phyloP scores from a whole-genome alignment of 2,113 vertebrate genomes.

The Cryptomyrus ogoouensis region DNA sequence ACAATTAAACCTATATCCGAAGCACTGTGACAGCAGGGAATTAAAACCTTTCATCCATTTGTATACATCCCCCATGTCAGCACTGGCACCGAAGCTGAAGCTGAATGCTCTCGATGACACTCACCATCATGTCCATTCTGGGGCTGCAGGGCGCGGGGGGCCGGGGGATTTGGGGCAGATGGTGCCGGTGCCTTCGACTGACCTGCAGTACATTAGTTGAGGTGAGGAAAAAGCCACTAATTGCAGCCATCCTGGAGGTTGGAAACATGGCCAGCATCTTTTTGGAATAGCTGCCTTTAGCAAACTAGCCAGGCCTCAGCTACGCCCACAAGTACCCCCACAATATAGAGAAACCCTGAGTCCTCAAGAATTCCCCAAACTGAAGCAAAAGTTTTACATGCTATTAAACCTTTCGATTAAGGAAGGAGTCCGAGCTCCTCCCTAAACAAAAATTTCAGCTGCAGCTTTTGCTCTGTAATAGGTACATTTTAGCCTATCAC shows the following conservation, averaged over 20 bases:
- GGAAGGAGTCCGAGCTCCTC: not conserved
- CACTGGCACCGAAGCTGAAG: not conserved
- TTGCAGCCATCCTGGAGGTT: not conserved
- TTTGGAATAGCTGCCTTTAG: not conserved
- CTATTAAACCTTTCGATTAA: not conserved
- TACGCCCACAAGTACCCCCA: not conserved
- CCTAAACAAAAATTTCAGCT: not conserved
- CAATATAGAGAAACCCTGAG: not conserved
- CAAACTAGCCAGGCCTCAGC: not conserved
- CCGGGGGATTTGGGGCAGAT: slow-evolving; percentile 29
- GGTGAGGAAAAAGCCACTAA: not conserved
- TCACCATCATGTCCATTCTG: slow-evolving; percentile 53
- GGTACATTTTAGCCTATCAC: not conserved
- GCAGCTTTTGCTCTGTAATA: not conserved
- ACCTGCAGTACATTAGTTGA: slow-evolving; percentile 39
- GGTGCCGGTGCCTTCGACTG: slow-evolving; percentile 45
- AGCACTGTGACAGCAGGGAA: not conserved
- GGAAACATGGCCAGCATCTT: not conserved
- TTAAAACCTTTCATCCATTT: no score
- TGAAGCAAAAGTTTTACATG: not conserved
- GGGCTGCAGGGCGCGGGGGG: slow-evolving; percentile 45
- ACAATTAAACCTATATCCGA: not conserved
- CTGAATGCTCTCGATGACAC: not conserved
- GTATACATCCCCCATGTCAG: not conserved
- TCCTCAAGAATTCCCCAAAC: not conserved